Percentiles rank a stretch among this genome's conserved stretches.
phyloP scores from a whole-genome alignment of 1,140 invertebrate species.

The Battus philenor region DNA sequence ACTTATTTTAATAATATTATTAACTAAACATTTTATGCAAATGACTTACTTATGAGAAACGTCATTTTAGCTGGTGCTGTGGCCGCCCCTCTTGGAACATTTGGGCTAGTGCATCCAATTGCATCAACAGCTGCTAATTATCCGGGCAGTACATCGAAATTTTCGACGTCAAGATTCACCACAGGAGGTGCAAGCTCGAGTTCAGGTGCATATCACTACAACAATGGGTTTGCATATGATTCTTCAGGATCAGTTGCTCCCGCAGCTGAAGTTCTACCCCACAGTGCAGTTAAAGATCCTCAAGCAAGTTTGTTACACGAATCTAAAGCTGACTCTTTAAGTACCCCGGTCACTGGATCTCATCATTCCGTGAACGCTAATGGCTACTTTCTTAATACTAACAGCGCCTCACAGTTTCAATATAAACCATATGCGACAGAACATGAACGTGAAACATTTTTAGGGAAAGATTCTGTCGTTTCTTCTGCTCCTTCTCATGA shows the following conservation, averaged over 20 bases:
- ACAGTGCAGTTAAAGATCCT: background rate
- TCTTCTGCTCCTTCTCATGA: background rate
- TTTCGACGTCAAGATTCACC: constrained; percentile 54
- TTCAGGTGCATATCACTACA: constrained; percentile 53
- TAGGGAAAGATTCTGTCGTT: background rate
- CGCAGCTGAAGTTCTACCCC: constrained; percentile 17
- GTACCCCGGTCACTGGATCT: background rate
- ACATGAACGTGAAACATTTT: background rate
- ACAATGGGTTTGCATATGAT: constrained; percentile 28
- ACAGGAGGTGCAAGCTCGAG: constrained; percentile 59
- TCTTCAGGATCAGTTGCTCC: constrained; percentile 5
- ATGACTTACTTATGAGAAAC: constrained; percentile 2
- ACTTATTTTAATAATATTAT: no score
- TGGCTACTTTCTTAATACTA: background rate
- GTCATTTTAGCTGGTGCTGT: constrained; percentile 49
- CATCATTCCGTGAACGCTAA: background rate
- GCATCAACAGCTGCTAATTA: constrained; percentile 37
- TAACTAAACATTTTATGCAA: no score
- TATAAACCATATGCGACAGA: background rate
- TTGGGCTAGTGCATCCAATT: constrained; percentile 27
- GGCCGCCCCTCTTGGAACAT: constrained; percentile 34
- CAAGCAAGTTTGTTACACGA: constrained; percentile 12
- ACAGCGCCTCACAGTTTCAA: background rate
- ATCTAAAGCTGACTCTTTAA: background rate
- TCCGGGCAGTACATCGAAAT: constrained; percentile 56